Evolutionary conservation across 2,113 vertebrate genomes (phyloP), one percentile per base, ranked within the genome.

Genomic region (Megaleporinus macrocephalus): DNA sequence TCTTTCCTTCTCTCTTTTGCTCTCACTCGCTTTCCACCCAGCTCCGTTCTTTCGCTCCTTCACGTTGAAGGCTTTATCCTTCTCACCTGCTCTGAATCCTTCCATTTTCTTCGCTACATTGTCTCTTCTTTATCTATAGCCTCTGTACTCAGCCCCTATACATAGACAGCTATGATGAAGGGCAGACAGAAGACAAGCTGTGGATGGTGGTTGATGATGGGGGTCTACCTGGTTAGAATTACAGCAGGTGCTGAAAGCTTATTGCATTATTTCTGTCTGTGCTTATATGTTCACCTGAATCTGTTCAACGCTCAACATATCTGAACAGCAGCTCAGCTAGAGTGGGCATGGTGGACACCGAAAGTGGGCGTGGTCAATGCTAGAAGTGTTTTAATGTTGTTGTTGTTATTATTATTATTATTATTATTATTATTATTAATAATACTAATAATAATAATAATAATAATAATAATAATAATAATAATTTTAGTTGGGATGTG

Each of bases 201-300:
- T 83, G 91, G 93, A 91, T 55, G 53, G 14, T 22, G 91, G 89
- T 89, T 90, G 91, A 93, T 91, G 89, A 93, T 89, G 90, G 88
- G 87, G 92, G 92, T 92, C 93, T 90, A 92, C 91, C 90, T 91
- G 91, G 87, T 93, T 90, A 87, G 85, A 91, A 89, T 91, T 87
- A 85, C 90, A 87, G 86, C 85, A 74, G 76, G 88, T 93, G 90
- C 63, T 27, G 63, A 74, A 89, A 85, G 87, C 90, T 92, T 93
- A 88, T 89, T 91, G 92, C 93, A 90, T n/a, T n/a, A 93, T 94
- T 93, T 91, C 88, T 89, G 88, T 89, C 84, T 73, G 86, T 87
- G 87, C 82, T 86, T 85, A 30, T 29, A 6, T 62, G 68, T 69
- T 73, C 57, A 24, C 62, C 12, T 33, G n/a, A 5, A 36, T 7